Conservation (phyloP, 2,113 vertebrate species). For the Neogobius melanostomus region DNA sequence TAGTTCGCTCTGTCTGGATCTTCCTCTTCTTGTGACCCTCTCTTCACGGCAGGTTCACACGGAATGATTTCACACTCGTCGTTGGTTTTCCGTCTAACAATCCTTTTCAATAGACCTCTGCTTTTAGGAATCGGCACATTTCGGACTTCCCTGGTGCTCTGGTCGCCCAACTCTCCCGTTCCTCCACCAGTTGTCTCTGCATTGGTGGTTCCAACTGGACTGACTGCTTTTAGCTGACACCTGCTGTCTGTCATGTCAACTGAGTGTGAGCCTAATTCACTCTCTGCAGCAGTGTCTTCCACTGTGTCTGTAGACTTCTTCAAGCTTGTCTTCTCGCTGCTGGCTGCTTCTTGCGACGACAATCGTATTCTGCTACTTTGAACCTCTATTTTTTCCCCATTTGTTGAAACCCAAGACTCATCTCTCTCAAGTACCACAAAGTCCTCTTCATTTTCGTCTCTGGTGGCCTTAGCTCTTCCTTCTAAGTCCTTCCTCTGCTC, state of each 20-base stretch:
- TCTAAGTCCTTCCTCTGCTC: conserved; percentile 32
- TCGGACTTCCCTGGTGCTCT: neutral
- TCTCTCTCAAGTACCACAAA: conserved; percentile 60
- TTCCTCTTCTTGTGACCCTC: neutral
- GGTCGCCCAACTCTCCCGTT: conserved; percentile 26
- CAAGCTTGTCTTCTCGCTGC: conserved; percentile 20
- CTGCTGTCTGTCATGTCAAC: conserved; percentile 68
- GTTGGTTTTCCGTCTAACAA: neutral
- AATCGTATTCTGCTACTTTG: conserved; percentile 8
- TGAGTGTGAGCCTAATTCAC: conserved; percentile 41
- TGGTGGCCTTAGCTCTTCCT: neutral
- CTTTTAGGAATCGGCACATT: neutral
- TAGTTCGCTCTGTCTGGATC: conserved; percentile 6
- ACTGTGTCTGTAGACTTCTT: conserved; percentile 7
- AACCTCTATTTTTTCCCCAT: conserved; percentile 3
- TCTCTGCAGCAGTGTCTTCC: conserved; percentile 22
- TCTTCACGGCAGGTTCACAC: neutral
- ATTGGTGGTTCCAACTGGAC: conserved; percentile 36
- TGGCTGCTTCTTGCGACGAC: conserved; percentile 7
- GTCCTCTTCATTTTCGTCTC: conserved; percentile 49
- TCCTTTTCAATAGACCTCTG: conserved; percentile 1
- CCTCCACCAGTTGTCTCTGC: conserved; percentile 45
- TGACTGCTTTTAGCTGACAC: conserved; percentile 65
- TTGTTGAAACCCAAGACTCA: conserved; percentile 32
- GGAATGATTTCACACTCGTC: neutral